A percentile compares a stretch with the other conserved stretches of the same genome.
These are phyloP conservation scores for Cossypha heuglini DNA, from an alignment of 2,797 vertebrate species.

Conservation along the genomic window DNA sequence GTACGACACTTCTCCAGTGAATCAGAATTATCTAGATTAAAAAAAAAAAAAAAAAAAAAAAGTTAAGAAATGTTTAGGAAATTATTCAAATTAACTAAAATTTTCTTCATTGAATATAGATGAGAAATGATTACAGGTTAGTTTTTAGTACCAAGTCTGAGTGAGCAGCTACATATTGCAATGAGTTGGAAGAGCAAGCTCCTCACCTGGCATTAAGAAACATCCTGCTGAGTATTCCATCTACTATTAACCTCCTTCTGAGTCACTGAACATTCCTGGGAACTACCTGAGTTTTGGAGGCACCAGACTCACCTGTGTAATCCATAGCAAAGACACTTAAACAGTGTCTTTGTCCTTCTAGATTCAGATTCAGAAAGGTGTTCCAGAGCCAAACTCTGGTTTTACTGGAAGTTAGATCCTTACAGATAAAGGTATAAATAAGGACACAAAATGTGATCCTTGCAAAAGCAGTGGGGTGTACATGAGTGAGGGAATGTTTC, in stretches of 20 bases:
- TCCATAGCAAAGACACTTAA: background rate
- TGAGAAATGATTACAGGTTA: background rate
- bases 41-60: background rate
- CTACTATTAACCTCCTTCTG: background rate
- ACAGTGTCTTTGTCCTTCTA: background rate
- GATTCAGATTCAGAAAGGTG: background rate
- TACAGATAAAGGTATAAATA: background rate
- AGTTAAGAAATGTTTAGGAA: background rate
- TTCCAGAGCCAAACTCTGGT: background rate
- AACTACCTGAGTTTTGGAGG: background rate
- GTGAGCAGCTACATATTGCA: background rate
- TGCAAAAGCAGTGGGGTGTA: background rate
- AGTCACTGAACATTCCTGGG: background rate
- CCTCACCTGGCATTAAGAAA: background rate
- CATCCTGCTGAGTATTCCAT: background rate
- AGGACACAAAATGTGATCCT: background rate
- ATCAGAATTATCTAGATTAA: background rate
- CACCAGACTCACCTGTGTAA: background rate
- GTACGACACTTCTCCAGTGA: background rate
- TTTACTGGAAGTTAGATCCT: background rate
- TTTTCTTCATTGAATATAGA: background rate
- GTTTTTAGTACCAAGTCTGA: background rate
- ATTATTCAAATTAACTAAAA: background rate
- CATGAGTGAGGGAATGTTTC: background rate
- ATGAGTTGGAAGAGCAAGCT: background rate